Evolutionary conservation across 2,797 vertebrate genomes (phyloP), one percentile per base, ranked within the genome.

Genomic region (Gymnoscopelus microlampas): DNA sequence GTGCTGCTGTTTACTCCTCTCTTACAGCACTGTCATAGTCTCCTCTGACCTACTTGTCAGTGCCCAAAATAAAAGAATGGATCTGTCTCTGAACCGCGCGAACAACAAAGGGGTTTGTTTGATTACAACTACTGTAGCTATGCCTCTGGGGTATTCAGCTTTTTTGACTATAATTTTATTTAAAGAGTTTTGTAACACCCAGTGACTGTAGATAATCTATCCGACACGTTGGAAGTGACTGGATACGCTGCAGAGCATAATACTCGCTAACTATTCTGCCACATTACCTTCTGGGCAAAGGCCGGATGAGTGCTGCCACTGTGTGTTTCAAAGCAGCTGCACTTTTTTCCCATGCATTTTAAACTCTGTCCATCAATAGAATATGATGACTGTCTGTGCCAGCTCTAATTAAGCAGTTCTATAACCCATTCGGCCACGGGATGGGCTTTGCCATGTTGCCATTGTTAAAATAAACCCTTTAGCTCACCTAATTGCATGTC

Each of bases 21-120:
- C 90, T 44, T 90, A 76, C 86, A 76, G 70, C 90, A 69, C 91
- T 92, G 82, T 95, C 93, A 74, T 79, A 83, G 87, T 85, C 91
- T 93, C 90, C 90, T 93, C 93, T 94, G 93, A 94, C 95, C 95
- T 95, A 90, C 29, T 95, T 96, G 86, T 89, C 87, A 89, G 87
- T 74, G 86, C 91, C 92, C 90, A 93, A 94, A 94, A 92, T 93
- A 92, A 93, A 93, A 89, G 89, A 91, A 89, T 91, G 86, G 91
- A 89, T 92, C 90, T 66, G 88, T 93, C 92, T 92, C 91, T 77
- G 79, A 92, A 91, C 73, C 67, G 83, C 84, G 90, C 84, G 73
- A 83, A 83, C 83, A 91, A 93, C 87, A 91, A 91, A 89, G 81
- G 80, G 79, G 87, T 85, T 87, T 87, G 87, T 87, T 91, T 89